These are phyloP conservation scores for Acronicta alni DNA, from an alignment of 2,888 invertebrate species.

Conservation along the genomic window DNA sequence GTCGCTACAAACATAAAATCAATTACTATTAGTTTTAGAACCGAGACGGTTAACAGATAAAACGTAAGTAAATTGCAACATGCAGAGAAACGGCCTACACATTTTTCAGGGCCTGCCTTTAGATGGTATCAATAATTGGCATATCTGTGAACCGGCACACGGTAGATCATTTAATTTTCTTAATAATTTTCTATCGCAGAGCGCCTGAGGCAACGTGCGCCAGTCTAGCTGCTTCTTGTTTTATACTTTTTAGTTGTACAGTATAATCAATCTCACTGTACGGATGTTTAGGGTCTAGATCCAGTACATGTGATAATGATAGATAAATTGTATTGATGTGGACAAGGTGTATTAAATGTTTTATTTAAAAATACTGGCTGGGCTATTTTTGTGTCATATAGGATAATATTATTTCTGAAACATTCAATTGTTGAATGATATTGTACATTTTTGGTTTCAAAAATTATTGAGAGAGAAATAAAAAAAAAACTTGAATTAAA, in stretches of 20 bases:
- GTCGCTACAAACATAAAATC: constrained; percentile 75
- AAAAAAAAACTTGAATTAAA: no score
- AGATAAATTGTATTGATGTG: constrained; percentile 46
- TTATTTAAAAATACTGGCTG: no score
- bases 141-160: constrained; percentile 83
- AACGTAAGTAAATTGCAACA: constrained; percentile 72
- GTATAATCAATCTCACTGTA: constrained; percentile 84
- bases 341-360: neutral
- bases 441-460: neutral
- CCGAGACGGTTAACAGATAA: constrained; percentile 72
- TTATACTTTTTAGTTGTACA: constrained; percentile 81
- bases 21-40: constrained; percentile 80
- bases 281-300: constrained; percentile 72
- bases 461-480: no score
- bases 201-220: constrained; percentile 74
- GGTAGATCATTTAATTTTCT: constrained; percentile 89
- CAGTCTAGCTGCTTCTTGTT: constrained; percentile 75
- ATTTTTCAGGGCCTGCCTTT: constrained; percentile 78
- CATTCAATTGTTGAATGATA: no score
- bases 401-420: no score
- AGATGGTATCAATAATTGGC: constrained; percentile 88
- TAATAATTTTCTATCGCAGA: constrained; percentile 88
- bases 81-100: constrained; percentile 77
- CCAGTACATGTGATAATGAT: constrained; percentile 52
- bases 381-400: no score